phyloP scores from a whole-genome alignment of 2,888 invertebrate genomes.

The Lochmaea capreae region DNA sequence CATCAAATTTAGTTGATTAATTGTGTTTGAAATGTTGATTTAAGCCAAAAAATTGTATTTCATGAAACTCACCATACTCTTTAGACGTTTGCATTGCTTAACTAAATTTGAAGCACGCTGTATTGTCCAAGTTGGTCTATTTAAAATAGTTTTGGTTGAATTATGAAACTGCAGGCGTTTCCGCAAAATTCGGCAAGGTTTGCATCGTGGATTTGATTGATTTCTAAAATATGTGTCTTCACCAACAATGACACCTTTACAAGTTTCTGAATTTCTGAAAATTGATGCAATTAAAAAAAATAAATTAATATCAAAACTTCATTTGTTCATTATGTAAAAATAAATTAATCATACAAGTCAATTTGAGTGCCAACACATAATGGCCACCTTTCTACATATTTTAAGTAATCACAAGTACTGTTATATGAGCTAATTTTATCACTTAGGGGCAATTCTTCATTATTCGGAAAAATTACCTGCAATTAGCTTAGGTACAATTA shows the following conservation, averaged over 20 bases:
- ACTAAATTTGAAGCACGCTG: neutral
- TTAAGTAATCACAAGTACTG: too few species aligned
- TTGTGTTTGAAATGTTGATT: too few species aligned
- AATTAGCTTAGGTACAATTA: neutral
- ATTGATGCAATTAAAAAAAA: too few species aligned
- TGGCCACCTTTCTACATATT: too few species aligned
- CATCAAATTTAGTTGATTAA: too few species aligned
- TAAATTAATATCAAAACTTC: too few species aligned
- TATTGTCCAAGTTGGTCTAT: neutral
- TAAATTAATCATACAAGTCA: too few species aligned
- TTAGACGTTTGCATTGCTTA: neutral
- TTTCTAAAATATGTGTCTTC: neutral
- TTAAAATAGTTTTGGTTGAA: neutral
- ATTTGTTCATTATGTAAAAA: too few species aligned
- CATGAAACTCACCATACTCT: neutral
- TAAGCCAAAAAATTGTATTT: too few species aligned
- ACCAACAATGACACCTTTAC: neutral
- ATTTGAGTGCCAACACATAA: too few species aligned
- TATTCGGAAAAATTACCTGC: neutral
- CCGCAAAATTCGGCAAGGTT: neutral
- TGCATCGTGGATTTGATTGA: neutral
- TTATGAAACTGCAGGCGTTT: neutral
- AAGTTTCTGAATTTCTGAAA: neutral
- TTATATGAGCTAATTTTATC: too few species aligned
- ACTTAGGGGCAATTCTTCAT: constrained; percentile 1